Evolutionary conservation across 2,888 invertebrate species (phyloP).

Genomic region (Ophraella communa): DNA sequence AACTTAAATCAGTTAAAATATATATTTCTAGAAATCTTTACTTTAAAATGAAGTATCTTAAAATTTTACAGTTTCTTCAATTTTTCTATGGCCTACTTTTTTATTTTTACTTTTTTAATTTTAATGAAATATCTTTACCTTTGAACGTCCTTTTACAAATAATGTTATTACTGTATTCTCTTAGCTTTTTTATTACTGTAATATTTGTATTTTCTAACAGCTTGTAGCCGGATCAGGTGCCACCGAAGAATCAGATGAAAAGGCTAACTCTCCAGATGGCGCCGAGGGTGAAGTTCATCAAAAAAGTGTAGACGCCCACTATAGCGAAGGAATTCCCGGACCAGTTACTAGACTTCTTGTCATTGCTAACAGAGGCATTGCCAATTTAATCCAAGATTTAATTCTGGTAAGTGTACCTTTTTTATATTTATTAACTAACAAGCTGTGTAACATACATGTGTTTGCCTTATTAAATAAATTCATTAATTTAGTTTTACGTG

Average conservation of each 20-base stretch:
- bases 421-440: slow-evolving; percentile 2
- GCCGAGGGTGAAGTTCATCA: slow-evolving; percentile 61
- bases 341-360: slow-evolving; percentile 87
- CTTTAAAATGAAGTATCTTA: no score
- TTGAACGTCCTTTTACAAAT: no score
- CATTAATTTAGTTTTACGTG: no score
- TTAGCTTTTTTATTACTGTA: no score
- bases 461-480: no score
- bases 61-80: no score
- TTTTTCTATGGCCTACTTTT: no score
- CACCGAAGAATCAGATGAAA: slow-evolving; percentile 69
- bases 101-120: no score
- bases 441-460: background rate
- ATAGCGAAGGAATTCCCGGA: slow-evolving; percentile 83
- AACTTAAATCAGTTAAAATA: no score
- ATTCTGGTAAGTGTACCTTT: slow-evolving; percentile 77
- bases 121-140: no score
- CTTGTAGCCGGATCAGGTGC: slow-evolving; percentile 80
- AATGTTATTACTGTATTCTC: no score
- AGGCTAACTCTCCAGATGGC: slow-evolving; percentile 63
- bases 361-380: slow-evolving; percentile 85
- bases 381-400: slow-evolving; percentile 86
- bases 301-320: slow-evolving; percentile 69
- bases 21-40: no score
- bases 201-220: slow-evolving; percentile 60